These are phyloP conservation scores for Acestrorhynchus altus DNA, from an alignment of 2,797 vertebrate genomes.

Conservation along the genomic window DNA sequence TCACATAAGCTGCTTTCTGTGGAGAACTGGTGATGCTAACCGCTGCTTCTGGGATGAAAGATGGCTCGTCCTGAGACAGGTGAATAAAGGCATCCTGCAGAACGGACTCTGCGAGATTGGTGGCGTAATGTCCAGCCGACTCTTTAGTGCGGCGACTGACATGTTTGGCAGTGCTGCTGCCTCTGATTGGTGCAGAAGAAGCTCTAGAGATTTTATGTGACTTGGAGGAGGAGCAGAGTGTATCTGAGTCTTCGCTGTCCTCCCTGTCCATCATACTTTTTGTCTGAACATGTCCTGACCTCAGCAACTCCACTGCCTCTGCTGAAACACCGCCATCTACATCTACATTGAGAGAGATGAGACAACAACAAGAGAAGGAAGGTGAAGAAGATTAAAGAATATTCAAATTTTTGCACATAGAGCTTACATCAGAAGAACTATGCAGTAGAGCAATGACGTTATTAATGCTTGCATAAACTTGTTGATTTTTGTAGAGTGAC, in stretches of 20 bases:
- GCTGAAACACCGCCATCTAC: slow-evolving; percentile 75
- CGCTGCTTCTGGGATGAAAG: slow-evolving; percentile 82
- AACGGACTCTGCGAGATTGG: slow-evolving; percentile 93
- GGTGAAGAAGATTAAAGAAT: background rate
- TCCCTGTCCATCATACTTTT: slow-evolving; percentile 64
- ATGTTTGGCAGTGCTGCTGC: slow-evolving; percentile 12
- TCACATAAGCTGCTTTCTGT: slow-evolving; percentile 61
- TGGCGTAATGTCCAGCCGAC: slow-evolving; percentile 90
- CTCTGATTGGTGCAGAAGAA: slow-evolving; percentile 16
- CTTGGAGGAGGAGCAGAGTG: slow-evolving; percentile 50
- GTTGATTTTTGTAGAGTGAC: too few relatives aligned
- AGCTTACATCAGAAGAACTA: background rate
- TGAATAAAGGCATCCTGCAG: slow-evolving; percentile 95
- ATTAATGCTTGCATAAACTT: background rate
- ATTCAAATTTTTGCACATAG: background rate
- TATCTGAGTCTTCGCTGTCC: slow-evolving; percentile 70
- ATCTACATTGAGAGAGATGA: slow-evolving; percentile 75
- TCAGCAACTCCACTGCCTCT: slow-evolving; percentile 69
- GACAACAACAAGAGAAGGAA: slow-evolving; percentile 16
- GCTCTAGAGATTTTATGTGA: slow-evolving; percentile 57
- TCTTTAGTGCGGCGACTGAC: slow-evolving; percentile 69
- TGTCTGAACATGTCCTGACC: slow-evolving; percentile 73
- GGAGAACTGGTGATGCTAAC: slow-evolving; percentile 76
- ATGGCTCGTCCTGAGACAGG: slow-evolving; percentile 87
- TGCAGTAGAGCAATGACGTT: background rate